Evolutionary conservation across 1,140 invertebrate genomes (phyloP), one percentile per base, ranked within the genome.

Genomic region (Drosophila kepulauana): DNA sequence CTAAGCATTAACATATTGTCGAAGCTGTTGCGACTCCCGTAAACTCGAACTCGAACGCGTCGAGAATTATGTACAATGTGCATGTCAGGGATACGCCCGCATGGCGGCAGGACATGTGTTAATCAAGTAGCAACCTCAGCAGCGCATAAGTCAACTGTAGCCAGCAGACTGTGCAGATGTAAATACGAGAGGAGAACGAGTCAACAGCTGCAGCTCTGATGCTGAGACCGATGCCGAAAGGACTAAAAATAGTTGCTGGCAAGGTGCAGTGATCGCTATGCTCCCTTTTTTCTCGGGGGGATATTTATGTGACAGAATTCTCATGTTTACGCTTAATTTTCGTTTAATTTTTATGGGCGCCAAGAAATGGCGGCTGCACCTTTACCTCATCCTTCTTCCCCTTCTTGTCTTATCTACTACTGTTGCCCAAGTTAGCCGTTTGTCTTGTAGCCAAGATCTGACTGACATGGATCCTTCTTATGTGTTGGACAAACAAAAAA

Each of bases 281-380:
- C n/a, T 20, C n/a, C 48, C 7, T 5, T 25, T 58, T 38, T 25
- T 56, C 52, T 30, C 35, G 28, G 25, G 46, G 62, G 58, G 11
- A 38, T 38, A 91, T 91, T 91, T 91, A 91, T 91, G 87, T 84
- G 87, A 91, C 88, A 91, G 63, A 78, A 77, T 81, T 91, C 74
- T 76, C 82, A 82, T 91, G 87, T 91, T 91, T 91, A 80, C 88
- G 82, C 87, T 91, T 91, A 91, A 91, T 91, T 91, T 81, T 91
- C 59, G 10, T 79, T 87, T 84, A 91, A 88, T 89, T 91, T 84
- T 91, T 91, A 91, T 87, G 82, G 77, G 78, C 81, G 86, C 87
- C 81, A 89, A 89, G 78, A 59, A 70, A 57, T 72, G 62, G 59
- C 65, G 65, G 56, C 69, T 68, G 59, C 59, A 61, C 16, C 57